Percentiles rank a stretch among this genome's conserved stretches.
These are phyloP conservation scores for Scomber colias DNA, from an alignment of 2,113 vertebrate species.

Conservation along the genomic window DNA sequence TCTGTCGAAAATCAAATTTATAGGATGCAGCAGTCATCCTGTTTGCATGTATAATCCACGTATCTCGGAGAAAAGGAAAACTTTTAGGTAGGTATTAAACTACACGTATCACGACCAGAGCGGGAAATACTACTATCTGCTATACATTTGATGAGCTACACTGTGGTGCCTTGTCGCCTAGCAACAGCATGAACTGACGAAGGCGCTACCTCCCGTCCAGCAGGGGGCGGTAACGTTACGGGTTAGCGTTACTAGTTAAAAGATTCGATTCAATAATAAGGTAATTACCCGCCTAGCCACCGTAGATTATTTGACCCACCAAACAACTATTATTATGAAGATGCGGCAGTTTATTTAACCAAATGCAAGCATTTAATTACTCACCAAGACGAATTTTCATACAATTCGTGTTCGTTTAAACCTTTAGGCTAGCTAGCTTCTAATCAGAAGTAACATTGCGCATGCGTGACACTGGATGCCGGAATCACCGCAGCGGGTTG, in stretches of 20 bases:
- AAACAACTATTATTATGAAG: background rate
- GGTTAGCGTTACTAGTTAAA: background rate
- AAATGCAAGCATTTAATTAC: background rate
- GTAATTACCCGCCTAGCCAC: background rate
- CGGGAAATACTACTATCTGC: no score
- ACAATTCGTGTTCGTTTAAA: background rate
- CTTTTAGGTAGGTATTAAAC: background rate
- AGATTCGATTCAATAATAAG: slow-evolving; percentile 26
- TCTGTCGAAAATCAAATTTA: slow-evolving; percentile 77
- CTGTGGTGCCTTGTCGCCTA: slow-evolving; percentile 62
- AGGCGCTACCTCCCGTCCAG: slow-evolving; percentile 41
- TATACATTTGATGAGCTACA: background rate
- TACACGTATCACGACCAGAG: background rate
- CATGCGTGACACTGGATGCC: background rate
- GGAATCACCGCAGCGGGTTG: background rate
- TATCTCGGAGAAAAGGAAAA: background rate
- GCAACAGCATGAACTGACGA: slow-evolving; percentile 57
- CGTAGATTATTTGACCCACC: background rate
- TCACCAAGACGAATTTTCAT: no score
- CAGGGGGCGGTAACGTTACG: slow-evolving; percentile 4
- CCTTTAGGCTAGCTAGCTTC: background rate
- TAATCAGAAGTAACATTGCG: background rate
- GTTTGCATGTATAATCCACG: slow-evolving; percentile 6
- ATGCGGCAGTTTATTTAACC: fast-evolving
- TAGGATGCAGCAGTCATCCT: slow-evolving; percentile 71